Percentiles rank a stretch among this genome's conserved stretches.
These are phyloP conservation scores for Diarsia mendica DNA, from an alignment of 2,888 invertebrate species.

Conservation along the genomic window DNA sequence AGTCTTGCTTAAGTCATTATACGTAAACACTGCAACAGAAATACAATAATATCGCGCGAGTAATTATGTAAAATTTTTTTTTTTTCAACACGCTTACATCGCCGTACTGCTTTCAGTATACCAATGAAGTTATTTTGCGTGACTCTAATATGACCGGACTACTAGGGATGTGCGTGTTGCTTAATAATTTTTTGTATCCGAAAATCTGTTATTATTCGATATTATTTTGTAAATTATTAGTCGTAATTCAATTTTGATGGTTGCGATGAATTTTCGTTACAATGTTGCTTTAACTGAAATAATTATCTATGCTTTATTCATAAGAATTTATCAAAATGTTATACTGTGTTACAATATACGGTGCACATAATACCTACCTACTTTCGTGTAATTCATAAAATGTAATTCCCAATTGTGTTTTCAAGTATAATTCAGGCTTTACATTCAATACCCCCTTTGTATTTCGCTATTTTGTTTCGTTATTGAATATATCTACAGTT, in stretches of 20 bases:
- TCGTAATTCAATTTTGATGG: not conserved
- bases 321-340: not conserved
- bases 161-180: slow-evolving; percentile 48
- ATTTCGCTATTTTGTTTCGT: not conserved
- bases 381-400: not conserved
- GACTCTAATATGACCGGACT: slow-evolving; percentile 64
- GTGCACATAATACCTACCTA: not conserved
- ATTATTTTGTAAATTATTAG: not conserved
- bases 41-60: slow-evolving; percentile 59
- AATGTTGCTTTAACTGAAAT: not conserved
- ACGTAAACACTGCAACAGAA: slow-evolving; percentile 52
- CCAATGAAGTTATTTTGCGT: slow-evolving; percentile 80
- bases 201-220: not conserved
- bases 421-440: slow-evolving; percentile 3
- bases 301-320: not conserved
- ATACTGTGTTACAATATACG: not conserved
- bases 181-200: slow-evolving; percentile 9
- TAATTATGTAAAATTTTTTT: slow-evolving; percentile 63
- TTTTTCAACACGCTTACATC: slow-evolving; percentile 59
- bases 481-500: not conserved
- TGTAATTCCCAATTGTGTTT: not conserved
- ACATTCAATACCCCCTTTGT: not conserved
- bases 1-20: slow-evolving; percentile 60
- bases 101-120: slow-evolving; percentile 40
- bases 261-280: not conserved